These are phyloP conservation scores for Hydrolagus colliei DNA, from an alignment of 2,797 vertebrate genomes.

Conservation along the genomic window DNA sequence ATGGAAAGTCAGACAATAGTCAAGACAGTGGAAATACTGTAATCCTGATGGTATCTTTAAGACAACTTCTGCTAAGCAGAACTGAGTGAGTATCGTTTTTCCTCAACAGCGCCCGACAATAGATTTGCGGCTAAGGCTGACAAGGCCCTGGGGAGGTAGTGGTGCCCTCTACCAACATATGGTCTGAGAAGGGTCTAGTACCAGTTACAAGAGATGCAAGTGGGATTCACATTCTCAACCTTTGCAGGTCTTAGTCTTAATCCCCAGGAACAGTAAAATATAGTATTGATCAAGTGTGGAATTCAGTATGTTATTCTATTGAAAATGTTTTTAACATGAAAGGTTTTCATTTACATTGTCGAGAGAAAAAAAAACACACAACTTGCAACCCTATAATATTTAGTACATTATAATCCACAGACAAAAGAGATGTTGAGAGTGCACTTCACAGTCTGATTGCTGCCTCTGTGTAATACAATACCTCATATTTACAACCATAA, in stretches of 20 bases:
- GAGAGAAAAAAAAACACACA: background rate
- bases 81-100: constrained; percentile 58
- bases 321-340: background rate
- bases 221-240: constrained; percentile 45
- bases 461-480: background rate
- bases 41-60: constrained; percentile 42
- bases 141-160: constrained; percentile 53
- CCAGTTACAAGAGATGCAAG: constrained; percentile 47
- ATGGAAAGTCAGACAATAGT: background rate
- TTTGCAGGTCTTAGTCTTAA: constrained; percentile 48
- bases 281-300: no score
- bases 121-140: constrained; percentile 59
- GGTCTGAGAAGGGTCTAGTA: constrained; percentile 49
- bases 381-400: background rate
- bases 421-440: no score
- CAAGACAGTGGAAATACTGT: constrained; percentile 34
- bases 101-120: constrained; percentile 53
- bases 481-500: background rate
- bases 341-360: background rate
- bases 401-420: background rate
- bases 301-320: background rate
- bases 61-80: constrained; percentile 45
- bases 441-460: background rate
- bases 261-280: constrained; percentile 33
- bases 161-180: constrained; percentile 52